Conservation (phyloP, 2,113 vertebrate genomes). For the Apistogramma diplotaenia region DNA sequence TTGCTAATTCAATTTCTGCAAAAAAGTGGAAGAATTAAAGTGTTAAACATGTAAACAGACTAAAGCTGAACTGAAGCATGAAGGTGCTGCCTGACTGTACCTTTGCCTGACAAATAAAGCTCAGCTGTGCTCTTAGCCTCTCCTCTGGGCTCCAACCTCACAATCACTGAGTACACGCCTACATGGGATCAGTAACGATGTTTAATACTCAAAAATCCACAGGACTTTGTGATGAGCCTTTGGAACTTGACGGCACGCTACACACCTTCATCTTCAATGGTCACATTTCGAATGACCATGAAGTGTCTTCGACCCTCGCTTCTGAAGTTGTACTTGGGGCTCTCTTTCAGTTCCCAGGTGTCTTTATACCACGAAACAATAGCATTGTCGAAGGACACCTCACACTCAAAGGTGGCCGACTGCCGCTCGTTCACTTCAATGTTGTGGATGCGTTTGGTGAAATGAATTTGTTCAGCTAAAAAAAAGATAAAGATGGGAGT, state of each 20-base stretch:
- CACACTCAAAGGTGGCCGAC: constrained; percentile 95
- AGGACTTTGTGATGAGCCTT: not conserved
- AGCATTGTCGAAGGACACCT: constrained; percentile 97
- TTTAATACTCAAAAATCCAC: constrained; percentile 46
- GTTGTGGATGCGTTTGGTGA: constrained; percentile 98
- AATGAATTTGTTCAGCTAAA: constrained; percentile 97
- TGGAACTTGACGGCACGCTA: constrained; percentile 37
- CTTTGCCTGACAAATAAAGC: constrained; percentile 96
- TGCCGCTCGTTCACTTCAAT: constrained; percentile 95
- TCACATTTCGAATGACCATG: constrained; percentile 97
- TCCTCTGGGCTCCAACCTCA: constrained; percentile 93
- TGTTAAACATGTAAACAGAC: constrained; percentile 29
- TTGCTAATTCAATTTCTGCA: constrained; percentile 93
- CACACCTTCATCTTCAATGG: constrained; percentile 96
- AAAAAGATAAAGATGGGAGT: constrained; percentile 72
- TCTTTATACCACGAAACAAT: constrained; percentile 98
- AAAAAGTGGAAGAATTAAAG: constrained; percentile 50
- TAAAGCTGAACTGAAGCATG: constrained; percentile 25
- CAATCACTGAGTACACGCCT: constrained; percentile 99
- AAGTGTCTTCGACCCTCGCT: constrained; percentile 95
- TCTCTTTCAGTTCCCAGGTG: constrained; percentile 89
- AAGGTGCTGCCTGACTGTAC: constrained; percentile 60
- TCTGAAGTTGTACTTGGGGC: constrained; percentile 94
- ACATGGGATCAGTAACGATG: constrained; percentile 70
- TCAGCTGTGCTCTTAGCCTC: constrained; percentile 99